These are phyloP conservation scores for Aphelinus certus DNA, from an alignment of 1,140 invertebrate species.

Conservation along the genomic window DNA sequence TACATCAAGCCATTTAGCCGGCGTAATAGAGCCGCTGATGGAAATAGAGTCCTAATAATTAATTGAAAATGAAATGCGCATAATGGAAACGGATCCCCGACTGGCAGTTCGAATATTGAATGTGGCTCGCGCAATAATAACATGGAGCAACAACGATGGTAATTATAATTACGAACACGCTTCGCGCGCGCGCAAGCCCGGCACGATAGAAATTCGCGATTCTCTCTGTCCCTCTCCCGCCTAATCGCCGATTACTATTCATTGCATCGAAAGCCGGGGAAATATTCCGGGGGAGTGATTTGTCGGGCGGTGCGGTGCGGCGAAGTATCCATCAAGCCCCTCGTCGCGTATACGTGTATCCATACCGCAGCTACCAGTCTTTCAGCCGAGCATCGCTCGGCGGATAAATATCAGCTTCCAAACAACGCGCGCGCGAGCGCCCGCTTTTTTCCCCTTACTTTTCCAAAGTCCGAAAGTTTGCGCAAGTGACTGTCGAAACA, in stretches of 20 bases:
- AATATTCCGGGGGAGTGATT: constrained; percentile 20
- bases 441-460: too few species aligned
- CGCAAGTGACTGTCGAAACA: too few species aligned
- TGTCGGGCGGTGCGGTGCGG: not conserved
- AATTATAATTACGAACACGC: constrained; percentile 29
- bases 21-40: constrained; percentile 13
- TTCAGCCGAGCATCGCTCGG: too few species aligned
- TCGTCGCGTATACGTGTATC: not conserved
- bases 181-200: not conserved
- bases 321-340: constrained; percentile 24
- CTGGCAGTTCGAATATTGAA: constrained; percentile 23
- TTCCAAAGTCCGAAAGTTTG: too few species aligned
- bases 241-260: constrained; percentile 39
- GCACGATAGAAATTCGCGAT: constrained; percentile 17
- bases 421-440: too few species aligned
- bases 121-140: constrained; percentile 20
- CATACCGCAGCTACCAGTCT: too few species aligned
- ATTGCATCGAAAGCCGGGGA: constrained; percentile 25
- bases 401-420: too few species aligned
- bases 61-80: constrained; percentile 33
- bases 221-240: not conserved
- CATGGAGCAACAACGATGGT: constrained; percentile 20
- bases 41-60: constrained; percentile 26
- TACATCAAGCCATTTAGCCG: not conserved
- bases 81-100: constrained; percentile 22